Conservation (phyloP, 2,797 vertebrate species). For the Hoplostethus atlanticus region DNA sequence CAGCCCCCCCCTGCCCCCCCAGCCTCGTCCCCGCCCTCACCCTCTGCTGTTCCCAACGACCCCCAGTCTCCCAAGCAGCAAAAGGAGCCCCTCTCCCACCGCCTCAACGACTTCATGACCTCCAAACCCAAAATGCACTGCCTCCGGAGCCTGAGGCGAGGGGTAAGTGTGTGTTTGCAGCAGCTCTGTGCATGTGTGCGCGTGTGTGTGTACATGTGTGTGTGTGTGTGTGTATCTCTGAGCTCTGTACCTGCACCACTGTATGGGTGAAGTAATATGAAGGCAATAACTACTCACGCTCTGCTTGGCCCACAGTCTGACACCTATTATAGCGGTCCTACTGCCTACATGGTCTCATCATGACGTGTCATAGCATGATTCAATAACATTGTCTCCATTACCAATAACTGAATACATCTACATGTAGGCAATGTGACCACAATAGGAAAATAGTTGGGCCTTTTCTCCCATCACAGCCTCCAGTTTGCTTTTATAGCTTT, state of each 20-base stretch:
- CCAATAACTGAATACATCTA: not conserved
- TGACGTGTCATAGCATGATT: not conserved
- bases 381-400: not conserved
- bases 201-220: conserved; percentile 45
- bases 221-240: conserved; percentile 57
- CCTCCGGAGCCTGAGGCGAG: conserved; percentile 98
- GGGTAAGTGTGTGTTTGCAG: conserved; percentile 94
- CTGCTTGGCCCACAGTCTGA: not conserved
- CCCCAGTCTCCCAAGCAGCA: conserved; percentile 99
- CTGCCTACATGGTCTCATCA: conserved; percentile 3
- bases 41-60: conserved; percentile 99
- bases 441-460: not conserved
- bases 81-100: conserved; percentile 99
- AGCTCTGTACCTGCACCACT: conserved; percentile 63
- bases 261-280: conserved; percentile 58
- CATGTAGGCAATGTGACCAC: conserved; percentile 26
- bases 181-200: conserved; percentile 59
- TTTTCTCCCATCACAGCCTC: not conserved
- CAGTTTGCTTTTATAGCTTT: not conserved
- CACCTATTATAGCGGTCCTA: not conserved
- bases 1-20: conserved; percentile 92
- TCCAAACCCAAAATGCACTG: conserved; percentile 99
- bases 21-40: conserved; percentile 92
- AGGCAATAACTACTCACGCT: not conserved
- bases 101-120: conserved; percentile 99